Evolutionary conservation across 2,113 vertebrate species (phyloP), one percentile per base, ranked within the genome.

Genomic region (Otis tarda): DNA sequence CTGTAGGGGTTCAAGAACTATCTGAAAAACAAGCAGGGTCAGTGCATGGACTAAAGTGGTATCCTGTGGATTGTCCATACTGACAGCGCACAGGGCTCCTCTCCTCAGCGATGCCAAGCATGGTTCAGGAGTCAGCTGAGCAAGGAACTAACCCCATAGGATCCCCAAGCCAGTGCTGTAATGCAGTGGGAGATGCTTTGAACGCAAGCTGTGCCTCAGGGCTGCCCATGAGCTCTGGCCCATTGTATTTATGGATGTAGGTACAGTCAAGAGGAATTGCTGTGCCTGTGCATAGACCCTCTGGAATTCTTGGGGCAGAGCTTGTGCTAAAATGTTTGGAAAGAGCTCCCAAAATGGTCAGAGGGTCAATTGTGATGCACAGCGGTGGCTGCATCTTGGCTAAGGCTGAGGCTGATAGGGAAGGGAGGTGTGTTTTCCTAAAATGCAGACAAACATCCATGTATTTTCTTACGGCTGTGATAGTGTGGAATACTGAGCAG

Each of bases 61-160:
- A 45, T 61, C 37, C 89, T 89, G 50, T 17, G 83, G 57, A 12
- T 75, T 78, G 69, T 89, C 65, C 15, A 15, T 52, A 3, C 10
- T 83, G 81, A 74, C 60, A 77, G 37, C 53, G 56, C 0, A 0
- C 20, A 68, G 76, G n/a, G 31, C n/a, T 60, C 21, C 27, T 87
- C n/a, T 94, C 11, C 35, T 28, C 60, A 52, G 55, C 19, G 19
- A 3, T 49, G 56, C n/a, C 56, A 37, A 37, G 30, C 0, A 0
- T 39, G 56, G 37, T 61, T 49, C 22, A 4, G 43, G 45, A 23
- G 11, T 63, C 50, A 65, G 31, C 41, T 53, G 14, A 37, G 50
- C 0, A 0, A 89, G 59, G 24, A 77, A 2, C 59, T 69, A 4
- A 47, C 19, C 33, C 53, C 10, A 1, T 7, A 21, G 17, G 30